Percentiles rank a stretch among this genome's conserved stretches.
These are phyloP conservation scores for Corythornis cristatus DNA, from an alignment of 2,113 vertebrate genomes.

Conservation along the genomic window DNA sequence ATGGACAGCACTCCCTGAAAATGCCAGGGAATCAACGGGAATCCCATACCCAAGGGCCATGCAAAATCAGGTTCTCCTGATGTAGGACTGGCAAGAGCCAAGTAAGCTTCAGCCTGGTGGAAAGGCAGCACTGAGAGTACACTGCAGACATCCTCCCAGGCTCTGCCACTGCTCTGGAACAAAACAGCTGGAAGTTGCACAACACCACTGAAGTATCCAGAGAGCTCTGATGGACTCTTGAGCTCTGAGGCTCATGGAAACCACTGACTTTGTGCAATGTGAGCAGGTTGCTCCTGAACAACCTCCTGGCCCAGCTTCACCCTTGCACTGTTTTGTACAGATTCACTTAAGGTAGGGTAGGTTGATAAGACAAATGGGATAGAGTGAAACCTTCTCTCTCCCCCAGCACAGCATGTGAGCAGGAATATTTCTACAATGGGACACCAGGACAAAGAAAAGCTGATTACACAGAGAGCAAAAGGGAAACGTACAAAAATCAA, in stretches of 20 bases:
- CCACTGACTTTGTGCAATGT: neutral
- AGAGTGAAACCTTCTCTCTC: neutral
- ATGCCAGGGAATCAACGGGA: neutral
- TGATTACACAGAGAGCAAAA: neutral
- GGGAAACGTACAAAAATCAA: neutral
- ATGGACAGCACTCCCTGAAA: neutral
- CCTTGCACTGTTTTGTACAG: rapidly evolving
- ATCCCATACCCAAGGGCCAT: neutral
- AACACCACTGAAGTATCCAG: neutral
- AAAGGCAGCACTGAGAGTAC: neutral
- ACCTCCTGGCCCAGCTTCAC: neutral
- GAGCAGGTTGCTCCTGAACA: neutral
- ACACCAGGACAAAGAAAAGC: neutral
- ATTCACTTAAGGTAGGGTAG: neutral
- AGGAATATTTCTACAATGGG: neutral
- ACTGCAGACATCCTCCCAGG: neutral
- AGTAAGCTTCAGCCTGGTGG: neutral
- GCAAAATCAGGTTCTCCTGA: neutral
- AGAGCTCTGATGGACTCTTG: neutral
- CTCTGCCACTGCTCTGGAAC: neutral
- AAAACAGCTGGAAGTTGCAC: slow-evolving; percentile 3
- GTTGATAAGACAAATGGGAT: neutral
- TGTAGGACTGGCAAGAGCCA: neutral
- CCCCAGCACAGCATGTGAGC: neutral
- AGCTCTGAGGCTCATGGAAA: neutral